Conservation (phyloP, 1,140 invertebrate species). For the Chironomus tepperi region DNA sequence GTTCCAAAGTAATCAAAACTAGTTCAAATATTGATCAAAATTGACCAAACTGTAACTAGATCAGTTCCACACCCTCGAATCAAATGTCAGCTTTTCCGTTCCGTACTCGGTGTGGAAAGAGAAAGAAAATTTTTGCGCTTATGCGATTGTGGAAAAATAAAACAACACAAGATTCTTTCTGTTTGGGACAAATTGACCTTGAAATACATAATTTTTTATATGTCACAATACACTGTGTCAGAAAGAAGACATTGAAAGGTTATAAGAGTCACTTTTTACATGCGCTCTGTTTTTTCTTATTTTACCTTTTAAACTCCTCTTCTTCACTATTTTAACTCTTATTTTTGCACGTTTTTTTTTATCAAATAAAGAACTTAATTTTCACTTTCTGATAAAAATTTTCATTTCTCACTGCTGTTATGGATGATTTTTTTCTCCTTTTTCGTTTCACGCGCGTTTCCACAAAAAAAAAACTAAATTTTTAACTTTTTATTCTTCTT, state of each 20-base stretch:
- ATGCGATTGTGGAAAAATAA: background rate
- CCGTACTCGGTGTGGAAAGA: too few relatives aligned
- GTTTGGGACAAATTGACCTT: background rate
- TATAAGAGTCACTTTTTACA: background rate
- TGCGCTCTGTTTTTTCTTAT: background rate
- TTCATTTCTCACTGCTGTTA: too few relatives aligned
- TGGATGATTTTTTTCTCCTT: too few relatives aligned
- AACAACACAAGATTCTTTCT: background rate
- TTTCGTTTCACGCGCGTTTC: too few relatives aligned
- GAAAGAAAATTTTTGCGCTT: background rate
- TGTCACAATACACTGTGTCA: background rate
- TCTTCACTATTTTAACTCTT: background rate
- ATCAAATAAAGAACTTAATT: too few relatives aligned
- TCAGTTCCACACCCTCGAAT: too few relatives aligned
- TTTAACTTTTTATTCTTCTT: background rate
- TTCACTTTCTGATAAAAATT: too few relatives aligned
- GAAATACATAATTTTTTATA: background rate
- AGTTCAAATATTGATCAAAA: too few relatives aligned
- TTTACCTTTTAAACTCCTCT: background rate
- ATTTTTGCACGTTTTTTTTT: background rate
- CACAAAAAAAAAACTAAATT: too few relatives aligned
- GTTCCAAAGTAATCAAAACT: too few relatives aligned
- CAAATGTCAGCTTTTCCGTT: too few relatives aligned
- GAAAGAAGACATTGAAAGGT: constrained; percentile 1
- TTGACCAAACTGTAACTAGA: too few relatives aligned